phyloP scores from a whole-genome alignment of 2,113 vertebrate species.

The Ictalurus punctatus region DNA sequence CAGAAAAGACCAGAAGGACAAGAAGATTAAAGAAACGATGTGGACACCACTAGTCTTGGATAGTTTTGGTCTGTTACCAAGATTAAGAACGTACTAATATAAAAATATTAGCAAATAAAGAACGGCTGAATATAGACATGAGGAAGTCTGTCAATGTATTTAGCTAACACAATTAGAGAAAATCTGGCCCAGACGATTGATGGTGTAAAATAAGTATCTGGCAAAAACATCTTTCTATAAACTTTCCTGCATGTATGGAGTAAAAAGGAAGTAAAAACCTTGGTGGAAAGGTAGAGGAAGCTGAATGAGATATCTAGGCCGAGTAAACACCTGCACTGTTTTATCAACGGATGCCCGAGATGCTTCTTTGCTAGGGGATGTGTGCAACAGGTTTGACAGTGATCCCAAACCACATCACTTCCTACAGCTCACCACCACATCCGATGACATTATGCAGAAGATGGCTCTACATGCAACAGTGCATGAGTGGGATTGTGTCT shows the following conservation, averaged over 20 bases:
- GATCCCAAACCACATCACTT: conserved; percentile 33
- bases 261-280: not conserved
- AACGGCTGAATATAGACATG: not conserved
- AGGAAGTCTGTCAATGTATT: not conserved
- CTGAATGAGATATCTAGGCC: not conserved
- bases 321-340: conserved; percentile 19
- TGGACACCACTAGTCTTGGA: not conserved
- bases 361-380: conserved; percentile 46
- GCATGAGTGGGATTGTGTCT: not conserved
- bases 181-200: not conserved
- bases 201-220: not conserved
- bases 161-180: not conserved
- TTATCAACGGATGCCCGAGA: conserved; percentile 1
- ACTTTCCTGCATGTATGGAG: not conserved
- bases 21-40: not conserved
- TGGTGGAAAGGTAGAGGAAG: not conserved
- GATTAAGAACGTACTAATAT: not conserved
- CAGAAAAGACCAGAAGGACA: not conserved
- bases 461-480: conserved; percentile 10
- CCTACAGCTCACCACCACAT: conserved; percentile 20
- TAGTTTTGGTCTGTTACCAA: not conserved
- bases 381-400: conserved; percentile 33
- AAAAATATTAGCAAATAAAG: not conserved
- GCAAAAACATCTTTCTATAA: not conserved
- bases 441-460: conserved; percentile 21